A percentile compares a stretch with the other conserved stretches of the same genome.
Evolutionary conservation across 2,113 vertebrate species (phyloP).

Genomic region (Miniopterus natalensis): DNA sequence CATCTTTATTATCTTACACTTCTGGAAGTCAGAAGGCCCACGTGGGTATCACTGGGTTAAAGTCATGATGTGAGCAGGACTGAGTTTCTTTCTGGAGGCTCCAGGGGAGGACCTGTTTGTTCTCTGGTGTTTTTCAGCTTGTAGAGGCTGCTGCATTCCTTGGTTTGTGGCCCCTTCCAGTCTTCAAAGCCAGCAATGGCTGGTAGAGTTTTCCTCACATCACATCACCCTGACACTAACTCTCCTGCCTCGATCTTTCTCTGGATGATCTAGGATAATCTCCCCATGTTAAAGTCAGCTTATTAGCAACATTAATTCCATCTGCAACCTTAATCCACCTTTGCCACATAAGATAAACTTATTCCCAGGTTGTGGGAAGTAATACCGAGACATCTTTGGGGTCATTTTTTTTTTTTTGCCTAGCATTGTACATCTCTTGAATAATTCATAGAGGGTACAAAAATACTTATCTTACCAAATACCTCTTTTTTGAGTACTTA

Average conservation of each 20-base stretch:
- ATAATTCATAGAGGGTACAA: not conserved
- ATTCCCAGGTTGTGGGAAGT: not conserved
- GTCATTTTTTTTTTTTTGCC: not conserved
- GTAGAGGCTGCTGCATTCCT: not conserved
- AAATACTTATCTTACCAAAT: not conserved
- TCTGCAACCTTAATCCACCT: not conserved
- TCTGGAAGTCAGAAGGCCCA: not conserved
- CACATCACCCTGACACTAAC: accelerated
- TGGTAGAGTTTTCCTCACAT: not conserved
- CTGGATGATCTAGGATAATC: not conserved
- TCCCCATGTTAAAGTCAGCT: not conserved
- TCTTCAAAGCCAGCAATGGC: not conserved
- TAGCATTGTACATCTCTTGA: not conserved
- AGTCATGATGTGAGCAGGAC: not conserved
- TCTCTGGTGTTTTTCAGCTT: not conserved
- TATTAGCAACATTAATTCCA: not conserved
- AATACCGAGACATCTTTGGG: not conserved
- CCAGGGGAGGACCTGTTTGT: not conserved
- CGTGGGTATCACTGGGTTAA: not conserved
- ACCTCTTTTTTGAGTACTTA: not conserved
- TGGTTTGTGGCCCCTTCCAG: not conserved
- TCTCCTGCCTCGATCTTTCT: not conserved
- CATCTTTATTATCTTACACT: not conserved
- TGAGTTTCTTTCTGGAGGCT: not conserved
- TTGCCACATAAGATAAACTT: not conserved